Evolutionary conservation across 1,140 invertebrate genomes (phyloP), one percentile per base, ranked within the genome.

Genomic region (Sipha flava): DNA sequence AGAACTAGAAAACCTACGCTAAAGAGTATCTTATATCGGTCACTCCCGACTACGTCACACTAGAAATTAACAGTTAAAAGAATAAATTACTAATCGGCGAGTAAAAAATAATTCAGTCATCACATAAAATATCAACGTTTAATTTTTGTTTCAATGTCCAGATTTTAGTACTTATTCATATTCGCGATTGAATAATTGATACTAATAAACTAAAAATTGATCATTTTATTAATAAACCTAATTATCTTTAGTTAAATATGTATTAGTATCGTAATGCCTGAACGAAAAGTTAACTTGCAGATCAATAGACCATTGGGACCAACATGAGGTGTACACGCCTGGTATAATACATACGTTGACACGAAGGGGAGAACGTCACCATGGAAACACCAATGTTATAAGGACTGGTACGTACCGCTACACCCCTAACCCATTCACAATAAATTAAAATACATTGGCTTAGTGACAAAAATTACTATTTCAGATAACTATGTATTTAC

Each of bases 271-370:
- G n/a, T n/a, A n/a, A 52, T 54, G 45, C 54, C 72, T 75, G 49
- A 16, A 3, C 47, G 21, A 21, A 52, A 75, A 37, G 45, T 75
- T 75, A 49, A 75, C 47, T 75, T 54, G 45, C 72, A 75, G 72
- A 75, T 75, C 72, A 75, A 75, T 75, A 75, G 72, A 75, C 72
- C 47, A 57, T 37, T 54, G 31, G 45, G 31, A 75, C 49, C 47
- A 52, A 54, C 47, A 75, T 75, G 47, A 75, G 72, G 72, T 54
- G 49, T 54, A 40, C 47, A 40, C n/a, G 64, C 37, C 34, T 43
- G 64, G 21, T n/a, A 59, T 59, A 29, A 7, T 31, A 59, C 62
- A 14, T 75, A 75, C 31, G 72, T 75, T 75, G 49, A 72, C 49
- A 75, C 21, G 45, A 75, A 75, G 72, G 47, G 64, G 72, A 54